These are phyloP conservation scores for Nymphalis io DNA, from an alignment of 1,140 invertebrate species.

Conservation along the genomic window DNA sequence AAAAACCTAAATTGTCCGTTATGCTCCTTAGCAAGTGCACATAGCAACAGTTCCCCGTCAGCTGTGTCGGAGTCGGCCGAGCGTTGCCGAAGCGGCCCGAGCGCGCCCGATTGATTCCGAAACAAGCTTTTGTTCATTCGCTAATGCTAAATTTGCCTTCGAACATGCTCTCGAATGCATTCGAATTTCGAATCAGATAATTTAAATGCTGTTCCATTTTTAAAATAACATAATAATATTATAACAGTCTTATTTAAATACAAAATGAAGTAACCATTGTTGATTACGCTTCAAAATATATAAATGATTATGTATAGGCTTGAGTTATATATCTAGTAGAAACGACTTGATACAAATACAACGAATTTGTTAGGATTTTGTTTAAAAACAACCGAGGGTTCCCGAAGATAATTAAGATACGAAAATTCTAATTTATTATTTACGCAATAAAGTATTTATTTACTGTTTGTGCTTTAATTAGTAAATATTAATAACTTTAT, in stretches of 20 bases:
- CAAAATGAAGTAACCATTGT: too few relatives aligned
- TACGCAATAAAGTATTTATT: too few relatives aligned
- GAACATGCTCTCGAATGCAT: conserved; percentile 7
- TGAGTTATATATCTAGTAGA: too few relatives aligned
- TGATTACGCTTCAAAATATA: too few relatives aligned
- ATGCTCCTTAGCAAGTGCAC: conserved; percentile 53
- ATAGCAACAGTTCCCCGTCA: conserved; percentile 74
- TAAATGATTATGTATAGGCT: too few relatives aligned
- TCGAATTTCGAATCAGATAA: conserved; percentile 10
- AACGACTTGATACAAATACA: too few relatives aligned
- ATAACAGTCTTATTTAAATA: background rate
- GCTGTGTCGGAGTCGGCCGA: conserved; percentile 63
- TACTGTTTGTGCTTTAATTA: too few relatives aligned
- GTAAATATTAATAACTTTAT: too few relatives aligned
- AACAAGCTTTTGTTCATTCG: conserved; percentile 15
- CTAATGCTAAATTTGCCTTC: conserved; percentile 16
- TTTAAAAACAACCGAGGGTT: too few relatives aligned
- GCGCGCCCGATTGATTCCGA: conserved; percentile 44
- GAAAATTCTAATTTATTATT: too few relatives aligned
- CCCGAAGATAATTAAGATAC: too few relatives aligned
- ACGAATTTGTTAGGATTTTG: too few relatives aligned
- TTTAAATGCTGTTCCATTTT: conserved; percentile 1
- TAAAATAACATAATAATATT: background rate
- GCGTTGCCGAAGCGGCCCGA: conserved; percentile 49
- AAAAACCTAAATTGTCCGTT: conserved; percentile 49